These are phyloP conservation scores for Adelognathus sp. DNA, from an alignment of 2,888 invertebrate genomes.

Conservation along the genomic window DNA sequence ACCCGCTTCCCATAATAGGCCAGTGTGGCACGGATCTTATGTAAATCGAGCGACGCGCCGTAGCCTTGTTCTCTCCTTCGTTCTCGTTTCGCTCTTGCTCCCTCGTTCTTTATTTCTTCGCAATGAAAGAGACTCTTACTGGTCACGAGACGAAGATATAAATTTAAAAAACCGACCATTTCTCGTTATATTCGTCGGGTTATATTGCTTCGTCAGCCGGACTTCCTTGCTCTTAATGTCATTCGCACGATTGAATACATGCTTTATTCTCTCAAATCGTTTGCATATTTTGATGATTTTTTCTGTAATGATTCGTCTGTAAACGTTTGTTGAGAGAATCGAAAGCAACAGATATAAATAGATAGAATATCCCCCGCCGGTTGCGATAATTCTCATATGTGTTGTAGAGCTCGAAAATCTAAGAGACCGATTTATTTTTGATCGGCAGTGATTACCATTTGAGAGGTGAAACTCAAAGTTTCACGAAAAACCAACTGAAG, in stretches of 20 bases:
- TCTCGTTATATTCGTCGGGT: not conserved
- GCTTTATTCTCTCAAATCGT: too few relatives aligned
- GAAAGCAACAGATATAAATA: too few relatives aligned
- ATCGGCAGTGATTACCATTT: too few relatives aligned
- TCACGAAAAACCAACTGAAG: too few relatives aligned
- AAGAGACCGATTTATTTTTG: too few relatives aligned
- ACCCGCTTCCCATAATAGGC: conserved; percentile 63
- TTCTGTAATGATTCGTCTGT: too few relatives aligned
- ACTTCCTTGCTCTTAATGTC: not conserved
- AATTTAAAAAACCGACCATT: not conserved
- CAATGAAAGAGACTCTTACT: conserved; percentile 64
- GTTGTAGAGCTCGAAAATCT: too few relatives aligned
- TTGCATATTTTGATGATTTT: too few relatives aligned
- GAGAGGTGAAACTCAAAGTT: too few relatives aligned
- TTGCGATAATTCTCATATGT: too few relatives aligned
- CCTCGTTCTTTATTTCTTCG: conserved; percentile 10
- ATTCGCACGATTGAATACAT: not conserved
- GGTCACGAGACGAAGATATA: conserved; percentile 18
- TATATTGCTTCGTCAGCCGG: not conserved
- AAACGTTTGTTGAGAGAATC: too few relatives aligned
- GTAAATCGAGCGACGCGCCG: conserved; percentile 66
- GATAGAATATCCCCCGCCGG: too few relatives aligned
- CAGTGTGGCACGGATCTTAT: conserved; percentile 72
- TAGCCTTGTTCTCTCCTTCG: conserved; percentile 44
- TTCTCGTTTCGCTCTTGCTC: conserved; percentile 26